Base-by-base conservation (phyloP, 2,888 invertebrate species). In the Drosophila gaucha region DNA sequence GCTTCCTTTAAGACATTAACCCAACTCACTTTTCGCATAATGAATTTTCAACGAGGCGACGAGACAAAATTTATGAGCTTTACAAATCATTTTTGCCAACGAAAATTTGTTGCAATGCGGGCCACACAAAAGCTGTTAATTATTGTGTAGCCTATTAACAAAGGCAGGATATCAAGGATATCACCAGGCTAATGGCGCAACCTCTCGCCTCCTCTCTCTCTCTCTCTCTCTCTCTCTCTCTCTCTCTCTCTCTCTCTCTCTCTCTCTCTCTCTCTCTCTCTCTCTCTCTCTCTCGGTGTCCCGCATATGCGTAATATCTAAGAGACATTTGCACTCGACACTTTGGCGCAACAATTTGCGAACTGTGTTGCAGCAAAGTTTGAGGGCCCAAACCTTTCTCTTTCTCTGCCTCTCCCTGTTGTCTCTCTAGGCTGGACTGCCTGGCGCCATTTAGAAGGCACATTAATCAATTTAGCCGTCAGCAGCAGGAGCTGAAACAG, bases 401-500 rank as follows among this genome's bases (percentile, higher is more conserved):
- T 10, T 4, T 30, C 14, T 33, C 24, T 10, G 8, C 5, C 36
- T 12, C 28, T 24, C 14, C 12, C 30, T 16, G 24, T 38, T 16
- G 31, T 2, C 12, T n/a, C 16, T 33, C 8, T 16, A 49, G 47
- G 55, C 38, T 56, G 56, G 51, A 30, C 56, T 51, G 67, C 52
- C 65, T 78, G 80, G 86, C 86, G 86, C 86, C 88, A 74, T 85
- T 87, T 82, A 69, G 79, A 82, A 74, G 86, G 67, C 86, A 67
- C 82, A 82, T 82, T 82, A 82, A 87, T 82, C 82, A 82, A 87
- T 87, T 85, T 74, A 66, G 31, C 71, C 67, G 71, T 87, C 80
- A 87, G 78, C 38, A 64, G 36, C 22, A 65, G 41, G 8, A 36
- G 36, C 50, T 38, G 28, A 8, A 35, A 22, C 36, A 28, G 57